Conservation (phyloP, 1,140 invertebrate genomes). For the Armadillidium nasatum region DNA sequence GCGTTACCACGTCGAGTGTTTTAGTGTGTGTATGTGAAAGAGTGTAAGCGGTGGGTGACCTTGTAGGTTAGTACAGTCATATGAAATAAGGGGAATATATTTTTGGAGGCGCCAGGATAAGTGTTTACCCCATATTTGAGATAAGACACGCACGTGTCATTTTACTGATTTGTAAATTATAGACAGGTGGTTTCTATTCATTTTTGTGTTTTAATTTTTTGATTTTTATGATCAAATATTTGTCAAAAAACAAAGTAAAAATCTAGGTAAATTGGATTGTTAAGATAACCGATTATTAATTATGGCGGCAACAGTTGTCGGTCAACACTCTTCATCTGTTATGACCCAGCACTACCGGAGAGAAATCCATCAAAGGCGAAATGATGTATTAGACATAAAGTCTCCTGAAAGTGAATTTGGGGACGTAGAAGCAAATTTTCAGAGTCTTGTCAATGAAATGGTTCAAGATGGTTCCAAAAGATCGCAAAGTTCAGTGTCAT, state of each 20-base stretch:
- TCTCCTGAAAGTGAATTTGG: slow-evolving; percentile 42
- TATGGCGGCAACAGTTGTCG: neutral
- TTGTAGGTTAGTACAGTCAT: neutral
- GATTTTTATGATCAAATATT: neutral
- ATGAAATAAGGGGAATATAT: neutral
- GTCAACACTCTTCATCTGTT: neutral
- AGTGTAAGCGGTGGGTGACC: neutral
- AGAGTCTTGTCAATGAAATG: slow-evolving; percentile 43
- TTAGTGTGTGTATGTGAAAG: neutral
- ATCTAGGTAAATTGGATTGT: neutral
- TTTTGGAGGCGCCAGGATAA: neutral
- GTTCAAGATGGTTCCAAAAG: slow-evolving; percentile 32
- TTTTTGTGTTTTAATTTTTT: neutral
- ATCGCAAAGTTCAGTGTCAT: neutral
- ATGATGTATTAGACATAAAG: slow-evolving; percentile 20
- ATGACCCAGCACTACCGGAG: neutral
- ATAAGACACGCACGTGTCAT: neutral
- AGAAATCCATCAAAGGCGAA: neutral
- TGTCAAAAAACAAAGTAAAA: neutral
- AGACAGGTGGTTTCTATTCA: neutral
- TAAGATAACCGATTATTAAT: neutral
- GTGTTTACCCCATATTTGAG: neutral
- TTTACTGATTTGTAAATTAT: neutral
- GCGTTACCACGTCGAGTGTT: neutral
- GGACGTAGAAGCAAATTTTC: slow-evolving; percentile 43